These are phyloP conservation scores for Amniataba percoides DNA, from an alignment of 2,797 vertebrate genomes.

Conservation along the genomic window DNA sequence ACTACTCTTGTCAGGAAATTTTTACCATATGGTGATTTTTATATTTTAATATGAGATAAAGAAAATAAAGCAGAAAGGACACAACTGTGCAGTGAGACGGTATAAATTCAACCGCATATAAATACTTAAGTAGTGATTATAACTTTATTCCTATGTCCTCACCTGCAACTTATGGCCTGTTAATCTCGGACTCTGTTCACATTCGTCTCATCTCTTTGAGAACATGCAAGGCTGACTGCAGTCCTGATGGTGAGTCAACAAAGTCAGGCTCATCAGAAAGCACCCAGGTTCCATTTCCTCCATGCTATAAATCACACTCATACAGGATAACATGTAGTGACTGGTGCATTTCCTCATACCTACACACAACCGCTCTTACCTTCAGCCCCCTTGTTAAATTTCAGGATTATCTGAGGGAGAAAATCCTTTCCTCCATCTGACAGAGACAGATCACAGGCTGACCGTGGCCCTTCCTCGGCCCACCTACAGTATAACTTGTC, in stretches of 20 bases:
- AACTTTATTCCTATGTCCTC: neutral
- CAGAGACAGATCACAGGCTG: constrained; percentile 69
- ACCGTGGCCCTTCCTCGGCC: constrained; percentile 18
- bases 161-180: constrained; percentile 7
- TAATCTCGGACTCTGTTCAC: constrained; percentile 1
- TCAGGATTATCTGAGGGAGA: constrained; percentile 59
- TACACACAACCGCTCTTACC: constrained; percentile 37
- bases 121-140: neutral
- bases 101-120: neutral
- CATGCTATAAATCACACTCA: constrained; percentile 76
- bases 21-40: neutral
- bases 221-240: constrained; percentile 33
- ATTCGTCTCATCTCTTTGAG: constrained; percentile 34
- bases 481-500: constrained; percentile 61
- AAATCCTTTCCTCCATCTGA: constrained; percentile 63
- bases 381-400: constrained; percentile 41
- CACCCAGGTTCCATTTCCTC: constrained; percentile 50
- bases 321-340: constrained; percentile 17
- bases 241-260: constrained; percentile 70
- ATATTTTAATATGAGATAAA: neutral
- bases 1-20: neutral
- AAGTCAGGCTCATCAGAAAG: constrained; percentile 69
- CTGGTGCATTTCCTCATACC: constrained; percentile 28
- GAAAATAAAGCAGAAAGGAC: neutral
- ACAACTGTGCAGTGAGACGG: neutral